Evolutionary conservation across 2,113 vertebrate species (phyloP).

Genomic region (Verasper variegatus): DNA sequence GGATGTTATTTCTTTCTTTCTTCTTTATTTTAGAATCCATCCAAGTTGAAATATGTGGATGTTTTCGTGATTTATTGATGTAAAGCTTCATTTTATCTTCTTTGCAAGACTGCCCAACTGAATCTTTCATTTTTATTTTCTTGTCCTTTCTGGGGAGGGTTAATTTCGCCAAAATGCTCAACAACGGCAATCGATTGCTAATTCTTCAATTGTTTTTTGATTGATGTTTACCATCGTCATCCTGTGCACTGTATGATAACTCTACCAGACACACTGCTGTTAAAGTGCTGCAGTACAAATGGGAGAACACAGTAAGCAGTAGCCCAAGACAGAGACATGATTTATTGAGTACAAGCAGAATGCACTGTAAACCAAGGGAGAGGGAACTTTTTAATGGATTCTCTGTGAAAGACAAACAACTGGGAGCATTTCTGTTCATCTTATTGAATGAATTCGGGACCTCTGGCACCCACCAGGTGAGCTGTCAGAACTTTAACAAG

Average conservation of each 20-base stretch:
- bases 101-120: neutral
- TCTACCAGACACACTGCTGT: slow-evolving; percentile 40
- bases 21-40: neutral
- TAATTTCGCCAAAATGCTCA: slow-evolving; percentile 8
- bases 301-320: slow-evolving; percentile 51
- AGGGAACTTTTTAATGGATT: slow-evolving; percentile 82
- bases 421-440: slow-evolving; percentile 73
- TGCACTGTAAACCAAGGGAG: slow-evolving; percentile 76
- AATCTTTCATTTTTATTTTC: slow-evolving; percentile 8
- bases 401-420: slow-evolving; percentile 77
- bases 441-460: slow-evolving; percentile 71
- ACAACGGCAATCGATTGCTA: slow-evolving; percentile 10
- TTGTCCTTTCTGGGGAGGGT: neutral
- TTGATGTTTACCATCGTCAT: slow-evolving; percentile 34
- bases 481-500: slow-evolving; percentile 78
- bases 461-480: slow-evolving; percentile 65
- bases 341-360: slow-evolving; percentile 74
- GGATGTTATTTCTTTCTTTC: neutral
- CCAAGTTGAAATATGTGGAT: slow-evolving; percentile 1
- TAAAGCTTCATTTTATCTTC: neutral
- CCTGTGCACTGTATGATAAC: slow-evolving; percentile 27
- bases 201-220: slow-evolving; percentile 34
- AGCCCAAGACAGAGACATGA: slow-evolving; percentile 59
- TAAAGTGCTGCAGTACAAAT: slow-evolving; percentile 47
- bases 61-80: neutral